phyloP scores from a whole-genome alignment of 2,888 invertebrate species.

The Lochmaea crataegi region DNA sequence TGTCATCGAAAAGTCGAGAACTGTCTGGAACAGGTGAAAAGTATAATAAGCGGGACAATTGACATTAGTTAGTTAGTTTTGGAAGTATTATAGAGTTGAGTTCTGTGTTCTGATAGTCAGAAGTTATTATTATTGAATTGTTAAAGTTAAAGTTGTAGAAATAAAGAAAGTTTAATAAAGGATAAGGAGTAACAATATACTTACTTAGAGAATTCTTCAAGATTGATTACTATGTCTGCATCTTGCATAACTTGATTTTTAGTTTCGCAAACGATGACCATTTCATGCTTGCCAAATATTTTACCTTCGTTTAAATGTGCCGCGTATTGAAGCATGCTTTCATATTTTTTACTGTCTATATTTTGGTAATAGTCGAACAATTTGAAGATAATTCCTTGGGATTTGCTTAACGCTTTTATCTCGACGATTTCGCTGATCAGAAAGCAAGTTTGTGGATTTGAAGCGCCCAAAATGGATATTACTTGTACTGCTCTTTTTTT shows the following conservation, averaged over 20 bases:
- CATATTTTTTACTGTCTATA: slow-evolving; percentile 26
- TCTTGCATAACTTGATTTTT: slow-evolving; percentile 66
- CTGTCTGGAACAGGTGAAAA: too few species aligned
- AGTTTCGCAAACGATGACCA: slow-evolving; percentile 58
- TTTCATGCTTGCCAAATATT: slow-evolving; percentile 52
- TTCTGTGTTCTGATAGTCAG: too few species aligned
- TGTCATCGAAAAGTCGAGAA: too few species aligned
- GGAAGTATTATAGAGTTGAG: too few species aligned
- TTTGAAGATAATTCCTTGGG: slow-evolving; percentile 53
- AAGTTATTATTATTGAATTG: too few species aligned
- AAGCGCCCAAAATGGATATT: slow-evolving; percentile 55
- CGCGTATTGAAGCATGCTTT: slow-evolving; percentile 11
- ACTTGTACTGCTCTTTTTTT: slow-evolving; percentile 31
- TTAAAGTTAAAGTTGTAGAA: too few species aligned
- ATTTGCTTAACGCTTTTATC: slow-evolving; percentile 49
- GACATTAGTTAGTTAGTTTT: too few species aligned
- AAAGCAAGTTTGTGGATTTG: slow-evolving; percentile 49
- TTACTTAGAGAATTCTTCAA: slow-evolving; percentile 63
- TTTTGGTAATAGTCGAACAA: slow-evolving; percentile 55
- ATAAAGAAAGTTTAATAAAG: too few species aligned
- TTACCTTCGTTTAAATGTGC: slow-evolving; percentile 53
- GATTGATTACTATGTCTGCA: slow-evolving; percentile 68
- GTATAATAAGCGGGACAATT: too few species aligned
- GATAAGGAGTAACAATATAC: too few species aligned
- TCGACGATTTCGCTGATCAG: slow-evolving; percentile 56